Evolutionary conservation across 1,140 invertebrate genomes (phyloP).

Genomic region (Dolichoris vasculosae): DNA sequence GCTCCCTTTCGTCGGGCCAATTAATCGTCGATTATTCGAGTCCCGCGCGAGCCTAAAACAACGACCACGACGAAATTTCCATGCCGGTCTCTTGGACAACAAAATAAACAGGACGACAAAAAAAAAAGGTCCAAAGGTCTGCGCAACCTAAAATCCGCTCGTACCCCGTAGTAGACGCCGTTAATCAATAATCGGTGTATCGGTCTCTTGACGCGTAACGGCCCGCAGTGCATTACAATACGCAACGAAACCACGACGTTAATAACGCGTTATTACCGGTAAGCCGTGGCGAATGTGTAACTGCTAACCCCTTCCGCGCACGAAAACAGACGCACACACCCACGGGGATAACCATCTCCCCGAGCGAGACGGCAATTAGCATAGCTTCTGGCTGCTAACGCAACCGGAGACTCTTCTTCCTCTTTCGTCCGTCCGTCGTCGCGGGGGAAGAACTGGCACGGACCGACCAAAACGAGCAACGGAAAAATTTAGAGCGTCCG

Average conservation of each 20-base stretch:
- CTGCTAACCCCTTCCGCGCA: background rate
- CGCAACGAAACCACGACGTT: conserved; percentile 33
- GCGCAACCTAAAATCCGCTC: conserved; percentile 18
- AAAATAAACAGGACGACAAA: no score
- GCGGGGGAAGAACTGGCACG: no score
- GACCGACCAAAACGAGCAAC: background rate
- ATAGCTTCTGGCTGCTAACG: conserved; percentile 19
- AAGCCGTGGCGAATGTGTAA: background rate
- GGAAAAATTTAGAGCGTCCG: background rate
- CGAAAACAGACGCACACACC: background rate
- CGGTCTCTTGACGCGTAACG: background rate
- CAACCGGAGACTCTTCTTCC: background rate
- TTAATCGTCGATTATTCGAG: conserved; percentile 51
- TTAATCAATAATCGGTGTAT: conserved; percentile 34
- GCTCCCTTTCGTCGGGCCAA: background rate
- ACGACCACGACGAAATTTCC: no score
- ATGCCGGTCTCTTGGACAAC: no score
- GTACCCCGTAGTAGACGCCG: background rate
- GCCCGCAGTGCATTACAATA: conserved; percentile 17
- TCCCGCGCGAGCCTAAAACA: background rate
- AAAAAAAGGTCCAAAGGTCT: background rate
- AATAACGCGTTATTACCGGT: conserved; percentile 40
- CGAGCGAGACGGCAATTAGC: conserved; percentile 38
- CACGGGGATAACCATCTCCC: background rate
- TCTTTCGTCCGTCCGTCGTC: background rate